Evolutionary conservation across 2,797 vertebrate species (phyloP).

Genomic region (Liasis olivaceus): DNA sequence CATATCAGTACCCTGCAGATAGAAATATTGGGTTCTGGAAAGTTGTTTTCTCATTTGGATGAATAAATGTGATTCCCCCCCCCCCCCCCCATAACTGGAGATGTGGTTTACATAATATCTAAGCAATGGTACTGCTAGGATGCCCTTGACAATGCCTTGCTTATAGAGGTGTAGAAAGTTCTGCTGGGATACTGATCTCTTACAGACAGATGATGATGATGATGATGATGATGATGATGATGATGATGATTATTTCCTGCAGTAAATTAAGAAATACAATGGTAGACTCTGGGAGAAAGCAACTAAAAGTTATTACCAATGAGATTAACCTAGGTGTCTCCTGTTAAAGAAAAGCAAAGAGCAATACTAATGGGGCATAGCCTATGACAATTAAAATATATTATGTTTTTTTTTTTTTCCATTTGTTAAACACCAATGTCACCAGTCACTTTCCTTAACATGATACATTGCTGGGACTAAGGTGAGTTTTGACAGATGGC

Average conservation of each 20-base stretch:
- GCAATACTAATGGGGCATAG: constrained; percentile 7
- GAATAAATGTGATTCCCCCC: neutral
- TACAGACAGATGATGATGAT: neutral
- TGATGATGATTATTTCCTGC: constrained; percentile 30
- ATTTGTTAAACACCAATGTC: neutral
- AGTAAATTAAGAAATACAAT: constrained; percentile 32
- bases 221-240: too few relatives aligned
- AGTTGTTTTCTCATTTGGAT: neutral
- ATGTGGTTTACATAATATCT: constrained; percentile 11
- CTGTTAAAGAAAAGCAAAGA: constrained; percentile 27
- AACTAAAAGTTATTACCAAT: constrained; percentile 29
- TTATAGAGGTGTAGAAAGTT: constrained; percentile 27
- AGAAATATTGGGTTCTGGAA: neutral
- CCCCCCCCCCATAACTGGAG: neutral
- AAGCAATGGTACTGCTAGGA: neutral
- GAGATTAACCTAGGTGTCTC: constrained; percentile 22
- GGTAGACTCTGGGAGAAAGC: constrained; percentile 1
- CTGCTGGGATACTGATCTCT: neutral
- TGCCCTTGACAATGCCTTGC: constrained; percentile 26
- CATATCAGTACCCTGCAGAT: neutral
- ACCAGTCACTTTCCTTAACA: neutral
- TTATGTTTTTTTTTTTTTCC: neutral
- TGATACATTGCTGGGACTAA: neutral
- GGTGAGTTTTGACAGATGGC: neutral
- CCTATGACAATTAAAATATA: neutral